Evolutionary conservation across 2,797 vertebrate genomes (phyloP).

Genomic region (Odontamblyopus rebecca): DNA sequence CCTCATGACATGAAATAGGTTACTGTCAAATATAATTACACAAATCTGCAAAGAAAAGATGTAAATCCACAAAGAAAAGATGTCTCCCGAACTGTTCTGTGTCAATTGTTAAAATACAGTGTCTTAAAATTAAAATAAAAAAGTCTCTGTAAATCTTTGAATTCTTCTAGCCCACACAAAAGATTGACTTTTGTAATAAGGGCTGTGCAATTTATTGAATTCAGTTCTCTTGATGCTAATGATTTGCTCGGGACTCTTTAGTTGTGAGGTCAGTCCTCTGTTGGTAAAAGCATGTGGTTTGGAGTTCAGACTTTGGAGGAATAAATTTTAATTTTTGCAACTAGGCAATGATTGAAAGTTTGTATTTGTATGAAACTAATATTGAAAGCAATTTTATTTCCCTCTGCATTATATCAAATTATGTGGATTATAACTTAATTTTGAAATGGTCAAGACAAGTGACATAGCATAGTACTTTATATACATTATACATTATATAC

Average conservation of each 20-base stretch:
- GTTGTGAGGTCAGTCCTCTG: no score
- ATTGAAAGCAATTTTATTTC: no score
- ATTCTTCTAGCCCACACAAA: background rate
- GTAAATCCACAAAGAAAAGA: constrained; percentile 12
- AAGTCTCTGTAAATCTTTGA: background rate
- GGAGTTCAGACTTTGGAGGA: background rate
- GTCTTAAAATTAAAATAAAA: background rate
- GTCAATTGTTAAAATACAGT: constrained; percentile 1
- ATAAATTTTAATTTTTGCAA: background rate
- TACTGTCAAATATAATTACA: constrained; percentile 17
- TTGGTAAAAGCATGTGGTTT: background rate
- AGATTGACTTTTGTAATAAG: background rate
- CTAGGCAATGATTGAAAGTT: background rate
- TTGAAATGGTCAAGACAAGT: no score
- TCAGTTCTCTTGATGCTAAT: background rate
- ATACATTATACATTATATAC: background rate
- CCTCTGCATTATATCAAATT: no score
- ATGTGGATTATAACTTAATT: no score
- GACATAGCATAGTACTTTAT: background rate
- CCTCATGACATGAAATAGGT: constrained; percentile 15
- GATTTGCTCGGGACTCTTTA: background rate
- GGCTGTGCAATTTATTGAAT: background rate
- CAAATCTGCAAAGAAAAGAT: constrained; percentile 11
- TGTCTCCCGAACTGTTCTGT: background rate
- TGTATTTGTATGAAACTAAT: background rate